Conservation (phyloP, 2,797 vertebrate species). For the Semaprochilodus insignis region DNA sequence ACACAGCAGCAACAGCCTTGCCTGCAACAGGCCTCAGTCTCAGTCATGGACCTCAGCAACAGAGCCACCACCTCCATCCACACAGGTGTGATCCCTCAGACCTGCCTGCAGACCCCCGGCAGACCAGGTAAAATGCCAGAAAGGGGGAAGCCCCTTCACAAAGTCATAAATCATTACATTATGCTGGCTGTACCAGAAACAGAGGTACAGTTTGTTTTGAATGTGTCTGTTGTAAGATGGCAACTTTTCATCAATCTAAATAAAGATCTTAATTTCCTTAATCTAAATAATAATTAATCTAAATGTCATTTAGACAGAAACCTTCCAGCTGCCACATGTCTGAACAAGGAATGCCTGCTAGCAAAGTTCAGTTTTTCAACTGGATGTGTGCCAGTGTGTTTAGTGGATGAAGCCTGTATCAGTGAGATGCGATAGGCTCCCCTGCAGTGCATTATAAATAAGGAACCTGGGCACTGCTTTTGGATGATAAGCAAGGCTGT, state of each 20-base stretch:
- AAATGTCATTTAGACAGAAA: not conserved
- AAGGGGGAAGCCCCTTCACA: not conserved
- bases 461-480: not conserved
- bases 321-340: not conserved
- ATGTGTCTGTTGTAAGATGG: not conserved
- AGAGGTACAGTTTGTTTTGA: not conserved
- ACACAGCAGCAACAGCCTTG: slow-evolving; percentile 72
- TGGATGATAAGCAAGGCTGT: not conserved
- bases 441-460: not conserved
- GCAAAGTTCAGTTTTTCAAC: slow-evolving; percentile 3
- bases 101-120: slow-evolving; percentile 83
- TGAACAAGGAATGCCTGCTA: not conserved
- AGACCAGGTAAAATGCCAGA: slow-evolving; percentile 80
- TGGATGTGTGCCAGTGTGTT: not conserved
- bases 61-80: slow-evolving; percentile 81
- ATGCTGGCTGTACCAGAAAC: not conserved
- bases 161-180: not conserved
- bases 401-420: not conserved
- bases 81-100: slow-evolving; percentile 80
- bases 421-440: not conserved
- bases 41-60: slow-evolving; percentile 88
- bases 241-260: not conserved
- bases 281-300: not conserved
- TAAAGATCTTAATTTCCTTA: no score
- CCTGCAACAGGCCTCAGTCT: slow-evolving; percentile 79